Evolutionary conservation across 2,797 vertebrate species (phyloP).

Genomic region (Enteromius radiatus): DNA sequence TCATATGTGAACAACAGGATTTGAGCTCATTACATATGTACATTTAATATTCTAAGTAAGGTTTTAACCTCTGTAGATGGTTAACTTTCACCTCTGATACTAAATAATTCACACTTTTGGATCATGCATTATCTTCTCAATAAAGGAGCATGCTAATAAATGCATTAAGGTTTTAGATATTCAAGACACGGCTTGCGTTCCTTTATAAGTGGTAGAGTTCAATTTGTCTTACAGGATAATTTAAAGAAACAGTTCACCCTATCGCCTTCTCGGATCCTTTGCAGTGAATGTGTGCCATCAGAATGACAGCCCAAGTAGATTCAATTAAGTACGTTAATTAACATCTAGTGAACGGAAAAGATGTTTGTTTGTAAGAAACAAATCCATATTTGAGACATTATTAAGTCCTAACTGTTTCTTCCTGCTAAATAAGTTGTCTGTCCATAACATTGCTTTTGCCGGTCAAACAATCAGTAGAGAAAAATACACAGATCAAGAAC

Average conservation of each 20-base stretch:
- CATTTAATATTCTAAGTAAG: constrained; percentile 21
- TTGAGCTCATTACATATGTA: constrained; percentile 7
- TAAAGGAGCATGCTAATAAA: constrained; percentile 6
- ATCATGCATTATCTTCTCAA: constrained; percentile 14
- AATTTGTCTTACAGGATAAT: background rate
- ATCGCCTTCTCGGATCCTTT: background rate
- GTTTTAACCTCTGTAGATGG: constrained; percentile 26
- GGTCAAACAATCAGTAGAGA: background rate
- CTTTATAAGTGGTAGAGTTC: background rate
- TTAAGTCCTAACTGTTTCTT: background rate
- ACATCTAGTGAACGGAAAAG: background rate
- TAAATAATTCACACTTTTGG: constrained; percentile 8
- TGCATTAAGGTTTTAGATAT: constrained; percentile 24
- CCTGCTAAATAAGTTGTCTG: background rate
- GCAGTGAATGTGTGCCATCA: background rate
- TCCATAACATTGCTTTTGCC: background rate
- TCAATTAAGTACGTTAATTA: background rate
- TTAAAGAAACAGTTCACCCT: background rate
- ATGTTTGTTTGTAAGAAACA: background rate
- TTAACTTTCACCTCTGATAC: constrained; percentile 1
- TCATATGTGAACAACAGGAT: constrained; percentile 6
- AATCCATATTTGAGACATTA: background rate
- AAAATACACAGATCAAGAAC: background rate
- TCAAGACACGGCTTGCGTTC: background rate
- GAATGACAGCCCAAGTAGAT: background rate